Percentiles rank a stretch among this genome's conserved stretches.
phyloP scores from a whole-genome alignment of 2,113 vertebrate species.

The Paralichthys olivaceus region DNA sequence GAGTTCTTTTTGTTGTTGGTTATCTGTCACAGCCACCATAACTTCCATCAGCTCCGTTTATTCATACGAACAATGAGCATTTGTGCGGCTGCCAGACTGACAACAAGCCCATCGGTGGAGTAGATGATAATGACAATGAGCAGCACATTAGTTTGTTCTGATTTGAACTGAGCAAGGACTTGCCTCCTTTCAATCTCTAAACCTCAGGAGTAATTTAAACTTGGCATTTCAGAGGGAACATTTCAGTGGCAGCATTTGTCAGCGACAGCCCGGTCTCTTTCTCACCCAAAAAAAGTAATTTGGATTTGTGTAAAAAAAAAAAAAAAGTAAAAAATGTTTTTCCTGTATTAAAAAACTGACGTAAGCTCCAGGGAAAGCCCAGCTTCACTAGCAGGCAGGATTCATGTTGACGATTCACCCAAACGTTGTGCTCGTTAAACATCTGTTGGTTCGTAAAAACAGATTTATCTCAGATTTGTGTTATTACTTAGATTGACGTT shows the following conservation, averaged over 20 bases:
- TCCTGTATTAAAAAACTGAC: neutral
- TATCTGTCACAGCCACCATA: neutral
- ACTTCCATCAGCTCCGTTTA: neutral
- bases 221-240: neutral
- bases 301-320: too few species aligned
- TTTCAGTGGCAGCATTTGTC: neutral
- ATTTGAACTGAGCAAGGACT: neutral
- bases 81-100: too few species aligned
- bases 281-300: neutral
- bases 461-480: neutral
- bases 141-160: neutral
- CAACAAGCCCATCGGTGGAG: neutral
- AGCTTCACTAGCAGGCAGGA: neutral
- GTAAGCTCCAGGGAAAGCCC: neutral
- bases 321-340: too few species aligned
- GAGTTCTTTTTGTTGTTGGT: neutral
- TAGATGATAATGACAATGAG: neutral
- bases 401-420: too few species aligned
- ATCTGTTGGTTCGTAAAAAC: slow-evolving; percentile 5
- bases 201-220: neutral
- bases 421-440: neutral
- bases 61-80: neutral
- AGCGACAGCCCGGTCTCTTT: neutral
- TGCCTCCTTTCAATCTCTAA: neutral
- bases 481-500: slow-evolving; percentile 11